Base-by-base conservation (phyloP, 2,797 vertebrate species). In the Fratercula arctica region DNA sequence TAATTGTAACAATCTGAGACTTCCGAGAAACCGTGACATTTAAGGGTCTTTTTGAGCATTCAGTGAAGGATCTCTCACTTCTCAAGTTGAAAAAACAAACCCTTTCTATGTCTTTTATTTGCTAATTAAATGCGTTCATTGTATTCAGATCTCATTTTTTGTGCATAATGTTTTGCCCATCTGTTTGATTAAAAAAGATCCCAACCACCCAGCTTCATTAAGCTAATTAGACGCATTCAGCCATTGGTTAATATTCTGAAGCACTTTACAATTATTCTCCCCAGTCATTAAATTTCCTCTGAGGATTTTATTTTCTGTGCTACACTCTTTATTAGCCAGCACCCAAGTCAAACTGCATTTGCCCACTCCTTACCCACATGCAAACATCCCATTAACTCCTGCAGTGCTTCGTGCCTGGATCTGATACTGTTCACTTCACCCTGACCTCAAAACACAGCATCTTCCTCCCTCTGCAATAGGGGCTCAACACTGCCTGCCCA, bases 171-270 rank as follows among this genome's bases (percentile, higher is more conserved):
- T 95, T 96, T 96, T 90, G 87, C 79, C 90, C 95, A 94, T 96
- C 96, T 96, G 96, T 89, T 92, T 96, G 93, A 92, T 92, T 96
- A 87, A 95, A 94, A 95, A 95, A 91, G 87, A 94, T 84, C 73
- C 43, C 88, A 88, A 87, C 77, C 84, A 93, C 85, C 57, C 89
- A 79, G 90, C 82, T 94, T 96, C 94, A 93, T 96, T 95, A 83
- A 56, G 57, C 84, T 95, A 95, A 92, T 90, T 89, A 92, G 87
- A 70, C 6, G 7, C 90, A 95, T 89, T 90, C 92, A 91, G 75
- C 73, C 60, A 91, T 91, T 91, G 88, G 94, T 93, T 96, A 96
- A 93, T 94, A 94, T 95, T 95, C 91, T 95, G 77, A 93, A 94
- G 91, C 53, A 95, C 88, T 96, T 90, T 15, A 89, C 85, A 93